Percentiles rank a stretch among this genome's conserved stretches.
Conservation (phyloP, 1,140 invertebrate genomes). For the Drosophila sulfurigaster region DNA sequence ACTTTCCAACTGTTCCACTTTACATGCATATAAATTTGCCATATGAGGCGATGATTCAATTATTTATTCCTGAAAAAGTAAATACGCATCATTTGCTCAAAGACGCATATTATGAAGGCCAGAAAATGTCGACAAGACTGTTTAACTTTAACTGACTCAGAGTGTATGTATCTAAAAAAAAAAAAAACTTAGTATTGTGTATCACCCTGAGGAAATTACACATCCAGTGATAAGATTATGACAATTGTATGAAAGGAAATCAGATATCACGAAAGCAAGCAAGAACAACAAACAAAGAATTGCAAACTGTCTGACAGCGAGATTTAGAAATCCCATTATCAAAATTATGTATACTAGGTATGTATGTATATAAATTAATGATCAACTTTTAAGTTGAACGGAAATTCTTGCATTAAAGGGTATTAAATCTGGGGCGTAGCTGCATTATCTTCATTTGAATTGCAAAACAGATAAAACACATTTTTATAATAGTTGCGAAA, state of each 20-base stretch:
- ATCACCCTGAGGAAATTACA: neutral
- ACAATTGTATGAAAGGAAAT: neutral
- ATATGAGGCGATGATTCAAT: neutral
- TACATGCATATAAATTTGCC: neutral
- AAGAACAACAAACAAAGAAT: too few species aligned
- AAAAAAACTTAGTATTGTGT: neutral
- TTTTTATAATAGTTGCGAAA: constrained; percentile 15
- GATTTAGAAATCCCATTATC: too few species aligned
- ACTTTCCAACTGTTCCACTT: neutral
- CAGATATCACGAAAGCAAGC: too few species aligned
- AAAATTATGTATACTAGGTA: too few species aligned
- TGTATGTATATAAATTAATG: too few species aligned
- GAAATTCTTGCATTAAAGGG: neutral
- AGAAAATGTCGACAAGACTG: constrained; percentile 20
- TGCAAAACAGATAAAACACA: neutral
- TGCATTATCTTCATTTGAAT: neutral
- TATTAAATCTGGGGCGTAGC: neutral
- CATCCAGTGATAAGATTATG: constrained; percentile 26
- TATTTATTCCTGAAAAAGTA: neutral
- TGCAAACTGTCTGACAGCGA: too few species aligned
- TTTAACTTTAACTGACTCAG: constrained; percentile 22
- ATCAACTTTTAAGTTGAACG: too few species aligned
- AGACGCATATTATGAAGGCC: constrained; percentile 1
- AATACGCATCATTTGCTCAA: neutral
- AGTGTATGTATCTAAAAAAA: neutral